Evolutionary conservation across 2,888 invertebrate species (phyloP), one percentile per base, ranked within the genome.

Genomic region (Microctonus aethiopoides): DNA sequence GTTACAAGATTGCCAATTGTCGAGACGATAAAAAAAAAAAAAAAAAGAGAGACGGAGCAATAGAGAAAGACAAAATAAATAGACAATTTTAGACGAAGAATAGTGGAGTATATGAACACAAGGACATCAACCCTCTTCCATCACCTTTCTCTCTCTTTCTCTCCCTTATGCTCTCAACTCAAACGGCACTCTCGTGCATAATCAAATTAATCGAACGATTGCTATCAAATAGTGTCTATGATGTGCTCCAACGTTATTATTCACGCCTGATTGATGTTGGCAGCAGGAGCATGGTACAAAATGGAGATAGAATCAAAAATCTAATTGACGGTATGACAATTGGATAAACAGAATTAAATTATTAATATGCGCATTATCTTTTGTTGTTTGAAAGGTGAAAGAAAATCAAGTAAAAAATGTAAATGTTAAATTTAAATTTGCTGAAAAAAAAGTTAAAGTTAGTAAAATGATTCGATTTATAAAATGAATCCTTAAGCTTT

Each of bases 181-280:
- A 16, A 57, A 57, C 20, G 16, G 29, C 26, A 32, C 57, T 57
- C 32, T 69, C 64, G 61, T 57, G 62, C 29, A 70, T 73, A 73
- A 73, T 73, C 61, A 52, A 69, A 73, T 73, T 73, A 73, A 73
- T 73, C 71, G 64, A 41, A 61, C 34, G 64, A 71, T 71, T 69
- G 65, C 39, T 66, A 67, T 61, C 65, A 52, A 67, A 36, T 16
- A 52, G 36, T 54, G 60, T 61, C 16, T 46, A 16, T 16, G 7
- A 46, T 46, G 46, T 46, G 3, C 46, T 46, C 16, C 46, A 32
- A 60, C 13, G 54, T 61, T 13, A 66, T 56, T 62, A 57, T 61
- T 60, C 24, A 22, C 60, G 22, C 39, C 39, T 57, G 32, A 57
- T 57, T 26, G 57, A 57, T 46, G 46, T 46, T 46, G 57, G 57